Base-by-base conservation (phyloP, 1,140 invertebrate species). In the Apis florea region DNA sequence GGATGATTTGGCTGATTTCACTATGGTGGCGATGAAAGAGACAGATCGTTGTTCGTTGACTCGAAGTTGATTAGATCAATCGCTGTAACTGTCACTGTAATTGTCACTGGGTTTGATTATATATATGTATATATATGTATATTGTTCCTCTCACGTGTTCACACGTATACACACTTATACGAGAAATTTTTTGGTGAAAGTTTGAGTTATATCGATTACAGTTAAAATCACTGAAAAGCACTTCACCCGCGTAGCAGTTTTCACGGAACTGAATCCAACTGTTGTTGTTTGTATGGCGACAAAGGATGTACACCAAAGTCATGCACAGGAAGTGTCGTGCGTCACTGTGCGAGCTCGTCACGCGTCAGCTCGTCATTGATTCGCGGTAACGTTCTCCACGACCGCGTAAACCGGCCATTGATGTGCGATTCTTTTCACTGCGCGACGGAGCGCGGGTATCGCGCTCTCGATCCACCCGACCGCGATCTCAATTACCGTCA, bases 171-270 rank as follows among this genome's bases (percentile, higher is more conserved):
- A 73, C 70, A 31, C 13, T 21, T 51, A 10, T 17, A 26, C 6
- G 31, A 40, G 31, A 11, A n/a, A 67, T 67, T 51, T n/a, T 63
- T 8, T 61, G 31, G 59, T 40, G 40, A 15, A 26, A 31, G 69
- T 71, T 59, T 66, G 40, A 58, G 61, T 58, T 24, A 31, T 24
- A 10, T 70, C 24, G 70, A 51, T 40, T 40, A 40, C 31, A 40
- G 31, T 40, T 40, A 40, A 40, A n/a, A 40, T 40, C 31, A 40
- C 31, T 40, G 6, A 40, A 40, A 56, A 77, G 51, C 87, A 89
- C 87, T 88, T 74, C 83, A 88, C 86, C 72, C 85, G 83, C 86
- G 85, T 83, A 83, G 61, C 17, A 26, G 51, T 31, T 40, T 24
- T 53, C 26, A 70, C 75, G 51, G 53, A 56, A 54, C 72, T 5